A percentile compares a stretch with the other conserved stretches of the same genome.
These are phyloP conservation scores for Caretta caretta DNA, from an alignment of 2,113 vertebrate species.

Conservation along the genomic window DNA sequence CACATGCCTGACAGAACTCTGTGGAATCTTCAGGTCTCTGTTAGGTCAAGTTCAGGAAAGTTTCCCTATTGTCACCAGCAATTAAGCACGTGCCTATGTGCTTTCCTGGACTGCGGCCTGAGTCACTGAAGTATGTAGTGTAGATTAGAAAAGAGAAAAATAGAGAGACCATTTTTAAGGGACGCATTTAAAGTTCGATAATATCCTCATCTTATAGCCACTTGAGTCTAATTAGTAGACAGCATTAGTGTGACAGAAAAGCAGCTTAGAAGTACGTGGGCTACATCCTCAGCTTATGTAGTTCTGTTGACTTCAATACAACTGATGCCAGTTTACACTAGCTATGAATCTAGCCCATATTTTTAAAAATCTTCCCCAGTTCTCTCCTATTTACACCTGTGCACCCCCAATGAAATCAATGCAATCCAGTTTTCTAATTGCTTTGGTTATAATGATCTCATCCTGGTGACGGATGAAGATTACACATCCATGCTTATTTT, in stretches of 20 bases:
- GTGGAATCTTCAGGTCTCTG: fast-evolving
- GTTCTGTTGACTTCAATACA: background rate
- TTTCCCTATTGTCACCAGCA: background rate
- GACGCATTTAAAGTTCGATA: background rate
- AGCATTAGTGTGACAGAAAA: background rate
- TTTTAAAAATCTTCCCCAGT: background rate
- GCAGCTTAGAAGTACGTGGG: background rate
- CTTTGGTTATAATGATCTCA: background rate
- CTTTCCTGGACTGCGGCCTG: background rate
- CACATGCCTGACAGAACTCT: background rate
- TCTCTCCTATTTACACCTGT: background rate
- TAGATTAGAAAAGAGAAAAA: background rate
- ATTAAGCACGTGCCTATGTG: background rate
- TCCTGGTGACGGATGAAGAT: background rate
- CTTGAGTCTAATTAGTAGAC: background rate
- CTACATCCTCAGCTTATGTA: background rate
- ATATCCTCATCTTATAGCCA: background rate
- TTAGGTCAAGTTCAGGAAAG: background rate
- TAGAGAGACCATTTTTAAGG: background rate
- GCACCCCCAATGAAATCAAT: background rate
- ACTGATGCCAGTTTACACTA: background rate
- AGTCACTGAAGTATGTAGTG: background rate
- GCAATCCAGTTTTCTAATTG: background rate
- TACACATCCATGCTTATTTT: background rate
- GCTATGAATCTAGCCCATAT: background rate